These are phyloP conservation scores for Drosophila funebris DNA, from an alignment of 1,140 invertebrate genomes.

Conservation along the genomic window DNA sequence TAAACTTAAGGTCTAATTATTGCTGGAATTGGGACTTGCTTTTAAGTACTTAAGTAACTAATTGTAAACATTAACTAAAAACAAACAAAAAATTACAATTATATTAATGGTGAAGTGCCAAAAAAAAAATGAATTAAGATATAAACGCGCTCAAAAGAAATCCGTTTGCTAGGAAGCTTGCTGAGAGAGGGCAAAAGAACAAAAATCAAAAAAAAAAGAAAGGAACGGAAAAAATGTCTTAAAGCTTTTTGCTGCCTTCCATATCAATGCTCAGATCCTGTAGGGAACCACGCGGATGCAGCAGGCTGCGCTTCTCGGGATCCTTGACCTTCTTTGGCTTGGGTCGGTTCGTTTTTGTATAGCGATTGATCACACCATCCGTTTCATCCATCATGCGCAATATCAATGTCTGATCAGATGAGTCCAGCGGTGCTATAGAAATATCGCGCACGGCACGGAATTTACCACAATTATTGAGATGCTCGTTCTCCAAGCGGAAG, in stretches of 20 bases:
- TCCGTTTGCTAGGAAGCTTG: conserved; percentile 9
- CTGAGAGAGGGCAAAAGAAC: neutral
- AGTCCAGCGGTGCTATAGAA: conserved; percentile 97
- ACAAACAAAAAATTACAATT: conserved; percentile 22
- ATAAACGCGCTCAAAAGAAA: conserved; percentile 10
- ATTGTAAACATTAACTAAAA: conserved; percentile 62
- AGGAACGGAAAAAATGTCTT: conserved; percentile 12
- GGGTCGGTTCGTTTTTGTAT: conserved; percentile 85
- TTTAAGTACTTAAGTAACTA: conserved; percentile 76
- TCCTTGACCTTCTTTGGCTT: conserved; percentile 85
- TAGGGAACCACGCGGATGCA: conserved; percentile 83
- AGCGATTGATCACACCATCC: conserved; percentile 93
- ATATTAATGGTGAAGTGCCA: conserved; percentile 11
- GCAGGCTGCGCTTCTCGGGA: conserved; percentile 85
- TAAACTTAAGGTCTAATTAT: conserved; percentile 59
- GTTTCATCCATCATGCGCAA: conserved; percentile 98
- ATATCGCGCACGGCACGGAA: conserved; percentile 99
- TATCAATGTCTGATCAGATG: conserved; percentile 95
- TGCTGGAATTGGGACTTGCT: conserved; percentile 33
- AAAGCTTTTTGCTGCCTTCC: conserved; percentile 80
- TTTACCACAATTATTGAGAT: conserved; percentile 99
- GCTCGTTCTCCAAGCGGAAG: conserved; percentile 99
- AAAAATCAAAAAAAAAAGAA: conserved; percentile 6
- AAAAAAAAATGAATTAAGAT: conserved; percentile 24
- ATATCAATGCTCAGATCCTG: conserved; percentile 84